Percentiles rank a stretch among this genome's conserved stretches.
Evolutionary conservation across 64 coral and sea anemone species (phyloP).

Genomic region (Stichodactyla mertensii): DNA sequence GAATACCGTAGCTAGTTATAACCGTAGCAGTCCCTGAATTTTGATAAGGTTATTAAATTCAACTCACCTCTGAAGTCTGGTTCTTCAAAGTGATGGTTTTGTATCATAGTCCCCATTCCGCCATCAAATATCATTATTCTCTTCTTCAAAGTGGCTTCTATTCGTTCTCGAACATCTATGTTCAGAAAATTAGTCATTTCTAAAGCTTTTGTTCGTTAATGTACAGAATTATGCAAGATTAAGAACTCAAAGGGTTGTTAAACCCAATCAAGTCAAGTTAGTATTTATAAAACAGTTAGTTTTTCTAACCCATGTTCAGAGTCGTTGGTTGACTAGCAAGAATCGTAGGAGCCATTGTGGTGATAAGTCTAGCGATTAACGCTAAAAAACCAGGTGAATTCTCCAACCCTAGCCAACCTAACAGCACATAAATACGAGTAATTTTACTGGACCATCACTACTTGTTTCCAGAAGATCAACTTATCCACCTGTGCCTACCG

Average conservation of each 20-base stretch:
- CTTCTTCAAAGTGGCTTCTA: slow-evolving; percentile 66
- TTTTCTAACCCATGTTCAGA: background rate
- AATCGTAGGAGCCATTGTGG: background rate
- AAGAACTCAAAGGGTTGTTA: background rate
- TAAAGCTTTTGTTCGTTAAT: background rate
- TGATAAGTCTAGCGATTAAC: background rate
- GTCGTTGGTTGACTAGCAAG: background rate
- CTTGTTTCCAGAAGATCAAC: background rate
- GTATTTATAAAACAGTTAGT: background rate
- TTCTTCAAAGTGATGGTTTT: slow-evolving; percentile 82
- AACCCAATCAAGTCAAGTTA: background rate
- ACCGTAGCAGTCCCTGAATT: too few species aligned
- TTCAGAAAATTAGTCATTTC: background rate
- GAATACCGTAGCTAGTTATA: too few species aligned
- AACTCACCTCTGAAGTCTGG: slow-evolving; percentile 66
- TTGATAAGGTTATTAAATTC: background rate
- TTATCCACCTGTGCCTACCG: background rate
- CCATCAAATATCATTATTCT: slow-evolving; percentile 96
- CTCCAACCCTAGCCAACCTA: background rate
- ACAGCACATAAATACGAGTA: background rate
- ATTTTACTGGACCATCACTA: background rate
- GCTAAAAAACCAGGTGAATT: background rate
- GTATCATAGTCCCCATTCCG: slow-evolving; percentile 98
- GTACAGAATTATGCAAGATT: background rate
- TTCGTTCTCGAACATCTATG: slow-evolving; percentile 55